Base-by-base conservation (phyloP, 1,140 invertebrate species). In the Camponotus vicinus region DNA sequence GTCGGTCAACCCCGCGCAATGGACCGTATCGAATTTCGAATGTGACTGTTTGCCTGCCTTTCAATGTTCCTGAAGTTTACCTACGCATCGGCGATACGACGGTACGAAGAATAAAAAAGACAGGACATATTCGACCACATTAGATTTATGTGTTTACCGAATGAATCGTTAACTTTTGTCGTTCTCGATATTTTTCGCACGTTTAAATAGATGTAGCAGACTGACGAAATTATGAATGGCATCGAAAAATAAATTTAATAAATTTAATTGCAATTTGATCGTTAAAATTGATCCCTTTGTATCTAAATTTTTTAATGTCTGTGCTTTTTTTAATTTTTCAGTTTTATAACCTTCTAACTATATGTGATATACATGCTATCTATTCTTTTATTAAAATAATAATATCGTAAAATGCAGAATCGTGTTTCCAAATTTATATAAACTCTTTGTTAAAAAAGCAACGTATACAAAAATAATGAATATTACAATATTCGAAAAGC, bases 11-110 rank as follows among this genome's bases (percentile, higher is more conserved):
- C 86, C 86, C 79, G 45, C n/a, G 40, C 84, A 75, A 90, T 90
- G 77, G 86, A 73, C 64, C 86, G 89, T 90, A 90, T 90, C 89
- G 89, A 90, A 90, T 90, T 90, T 90, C 89, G 89, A 88, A 90
- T 90, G 83, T 59, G 73, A 85, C 78, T 88, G 89, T 90, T 90
- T 90, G 89, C 76, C 59, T 83, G 86, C 83, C 89, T 69, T 34
- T 90, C 76, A 71, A 59, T 52, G 32, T 86, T 78, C 87, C 49
- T 63, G 57, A 76, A 78, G 88, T 73, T 83, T 71, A 78, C 76
- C 76, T 78, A 64, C 37, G 77, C 57, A 57, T 71, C 15, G 55
- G 32, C 85, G 83, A 73, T 84, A 84, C 27, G 75, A 79, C 67
- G 70, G 37, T 73, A 73, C 11, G 40, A 45, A 21, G 32, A 75